These are phyloP conservation scores for Xenops minutus DNA, from an alignment of 2,797 vertebrate species.

Conservation along the genomic window DNA sequence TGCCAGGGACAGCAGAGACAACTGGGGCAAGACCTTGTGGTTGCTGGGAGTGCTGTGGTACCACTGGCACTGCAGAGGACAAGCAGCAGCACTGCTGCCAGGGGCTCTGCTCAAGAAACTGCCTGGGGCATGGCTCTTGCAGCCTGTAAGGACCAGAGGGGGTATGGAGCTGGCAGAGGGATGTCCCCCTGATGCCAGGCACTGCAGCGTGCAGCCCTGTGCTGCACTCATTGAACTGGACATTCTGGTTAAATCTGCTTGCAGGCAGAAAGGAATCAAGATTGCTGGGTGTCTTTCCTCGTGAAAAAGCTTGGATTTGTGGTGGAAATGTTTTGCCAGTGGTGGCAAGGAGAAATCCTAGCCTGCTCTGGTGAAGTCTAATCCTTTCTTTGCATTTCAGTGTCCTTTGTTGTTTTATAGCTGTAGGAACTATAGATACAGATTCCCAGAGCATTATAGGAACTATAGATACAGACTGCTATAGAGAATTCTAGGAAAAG, in stretches of 20 bases:
- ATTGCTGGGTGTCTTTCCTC: neutral
- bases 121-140: neutral
- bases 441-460: neutral
- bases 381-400: neutral
- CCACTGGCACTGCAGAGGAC: neutral
- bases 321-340: neutral
- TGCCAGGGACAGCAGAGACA: slow-evolving; percentile 1
- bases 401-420: neutral
- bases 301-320: neutral
- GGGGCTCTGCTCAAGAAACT: neutral
- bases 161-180: neutral
- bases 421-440: neutral
- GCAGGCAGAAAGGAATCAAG: neutral
- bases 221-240: neutral
- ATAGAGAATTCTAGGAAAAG: neutral
- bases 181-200: accelerated
- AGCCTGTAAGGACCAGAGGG: neutral
- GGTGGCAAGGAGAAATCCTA: neutral
- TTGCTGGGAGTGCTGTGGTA: neutral
- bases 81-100: neutral
- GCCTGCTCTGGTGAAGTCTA: neutral
- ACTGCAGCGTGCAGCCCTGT: neutral
- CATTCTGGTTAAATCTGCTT: neutral
- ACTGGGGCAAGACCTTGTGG: neutral
- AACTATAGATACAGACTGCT: neutral